Conservation (phyloP, 2,113 vertebrate species). For the Pipra filicauda region DNA sequence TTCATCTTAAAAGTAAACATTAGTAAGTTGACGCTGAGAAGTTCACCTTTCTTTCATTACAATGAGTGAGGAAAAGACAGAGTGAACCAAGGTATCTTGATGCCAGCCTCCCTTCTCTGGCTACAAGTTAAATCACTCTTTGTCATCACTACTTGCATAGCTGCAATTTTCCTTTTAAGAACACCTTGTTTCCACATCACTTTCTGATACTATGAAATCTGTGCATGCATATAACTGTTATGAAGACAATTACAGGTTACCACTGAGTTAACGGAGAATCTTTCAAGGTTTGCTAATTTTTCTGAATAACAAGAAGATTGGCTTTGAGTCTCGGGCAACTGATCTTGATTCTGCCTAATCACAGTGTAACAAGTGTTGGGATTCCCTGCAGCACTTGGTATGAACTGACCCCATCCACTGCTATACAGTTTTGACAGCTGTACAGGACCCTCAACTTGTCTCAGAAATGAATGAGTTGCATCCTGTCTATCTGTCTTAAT, state of each 20-base stretch:
- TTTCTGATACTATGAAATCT: not conserved
- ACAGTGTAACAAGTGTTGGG: not conserved
- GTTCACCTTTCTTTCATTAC: not conserved
- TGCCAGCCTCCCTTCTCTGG: not conserved
- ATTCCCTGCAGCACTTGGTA: not conserved
- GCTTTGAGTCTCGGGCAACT: not conserved
- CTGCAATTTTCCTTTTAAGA: not conserved
- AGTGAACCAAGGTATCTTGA: not conserved
- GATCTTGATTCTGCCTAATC: not conserved
- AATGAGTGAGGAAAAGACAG: not conserved
- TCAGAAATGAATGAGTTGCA: conserved; percentile 70
- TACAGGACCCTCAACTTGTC: conserved; percentile 24
- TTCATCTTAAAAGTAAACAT: not conserved
- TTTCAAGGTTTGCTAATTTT: conserved; percentile 40
- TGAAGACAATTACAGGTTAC: not conserved
- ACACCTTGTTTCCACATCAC: not conserved
- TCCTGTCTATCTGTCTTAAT: conserved; percentile 74
- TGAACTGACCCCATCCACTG: not conserved
- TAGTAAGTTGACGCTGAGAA: not conserved
- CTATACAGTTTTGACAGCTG: conserved; percentile 39
- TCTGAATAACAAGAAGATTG: not conserved
- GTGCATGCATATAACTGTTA: not conserved
- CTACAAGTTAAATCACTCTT: not conserved
- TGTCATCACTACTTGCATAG: not conserved
- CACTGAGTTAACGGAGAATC: not conserved